Evolutionary conservation across 2,113 vertebrate species (phyloP), one percentile per base, ranked within the genome.

Genomic region (Hydrolagus affinis): DNA sequence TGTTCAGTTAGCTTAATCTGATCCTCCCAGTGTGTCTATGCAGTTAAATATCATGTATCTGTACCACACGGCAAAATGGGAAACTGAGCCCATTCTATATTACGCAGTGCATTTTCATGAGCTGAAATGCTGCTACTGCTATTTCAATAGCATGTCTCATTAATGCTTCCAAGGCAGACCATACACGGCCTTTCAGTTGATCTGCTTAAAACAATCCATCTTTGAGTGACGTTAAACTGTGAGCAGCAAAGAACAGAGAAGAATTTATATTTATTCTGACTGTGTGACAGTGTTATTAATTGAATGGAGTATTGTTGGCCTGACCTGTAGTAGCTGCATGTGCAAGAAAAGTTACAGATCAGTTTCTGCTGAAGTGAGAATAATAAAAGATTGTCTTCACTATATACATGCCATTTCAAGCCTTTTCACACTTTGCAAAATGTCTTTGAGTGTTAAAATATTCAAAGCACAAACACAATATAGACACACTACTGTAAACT

Each of bases 1-100:
- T 96, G 95, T 94, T 95, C 92, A 94, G 86, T 88, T 89, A 90
- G 91, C 90, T 91, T 91, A 96, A 97, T 92, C 90, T 89, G 93
- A 96, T 96, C 94, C 94, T 95, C 93, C 92, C 94, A 86, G 89
- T 87, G 91, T 91, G 86, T 86, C 88, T 87, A 89, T 89, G 86
- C 88, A 87, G 86, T 28, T 66, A 68, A 44, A 86, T 89, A 89
- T 94, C 92, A 90, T 87, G 89, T 91, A 90, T 89, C 87, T 90
- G 88, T 85, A 91, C 91, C 87, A 86, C 86, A 91, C 91, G 91
- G 66, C 66, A 28, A 89, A 90, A 87, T 88, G 86, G 88, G 75
- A 78, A 90, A 89, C 88, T 83, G 78, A 83, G 8, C 78, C 62
- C 3, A 4, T 8, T 68, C 28, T 83, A 32, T 30, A 32, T 89